Base-by-base conservation (phyloP, 2,797 vertebrate species). In the Pristis pectinata region DNA sequence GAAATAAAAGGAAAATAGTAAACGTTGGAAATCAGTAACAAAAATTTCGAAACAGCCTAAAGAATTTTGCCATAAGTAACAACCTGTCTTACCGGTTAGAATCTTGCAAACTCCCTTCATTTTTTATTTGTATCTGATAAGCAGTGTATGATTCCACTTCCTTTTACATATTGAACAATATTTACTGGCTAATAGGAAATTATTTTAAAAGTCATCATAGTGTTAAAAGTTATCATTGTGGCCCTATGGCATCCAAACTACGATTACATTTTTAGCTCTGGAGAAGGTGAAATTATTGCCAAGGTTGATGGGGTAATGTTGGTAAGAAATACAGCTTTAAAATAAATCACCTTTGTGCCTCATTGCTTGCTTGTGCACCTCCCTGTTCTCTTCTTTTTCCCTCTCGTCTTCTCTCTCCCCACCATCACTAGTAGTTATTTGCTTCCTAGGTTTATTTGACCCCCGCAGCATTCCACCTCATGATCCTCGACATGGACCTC, bases 401-500 rank as follows among this genome's bases (percentile, higher is more conserved):
- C 70, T 49, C 5, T 53, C 59, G 24, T 64, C 85, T 89, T 91
- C 61, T 91, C 61, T 64, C 19, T 91, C 87, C 87, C 87, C 37
- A 87, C 87, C 19, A 91, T 91, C 87, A 91, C 41, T 64, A 91
- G 87, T 91, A 91, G 87, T 91, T 67, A 91, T 91, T 91, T 91
- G 87, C 87, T 61, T 91, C 87, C 87, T 91, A 91, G 87, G 87
- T 91, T 41, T 59, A 91, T 91, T 91, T 91, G 87, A 91, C 9
- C 87, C 87, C 87, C 44, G 87, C 87, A 91, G 59, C 61, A 67
- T 91, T 67, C 59, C 87, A 91, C 24, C 59, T 91, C 87, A 91
- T 67, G 87, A 91, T 91, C n/a, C 87, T 91, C 87, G 61, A 91
- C 64, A n/a, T 91, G 87, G 87, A 91, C 87, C 87, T 91, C 87